Conservation (phyloP, 1,140 invertebrate species). For the Listronotus oregonensis region DNA sequence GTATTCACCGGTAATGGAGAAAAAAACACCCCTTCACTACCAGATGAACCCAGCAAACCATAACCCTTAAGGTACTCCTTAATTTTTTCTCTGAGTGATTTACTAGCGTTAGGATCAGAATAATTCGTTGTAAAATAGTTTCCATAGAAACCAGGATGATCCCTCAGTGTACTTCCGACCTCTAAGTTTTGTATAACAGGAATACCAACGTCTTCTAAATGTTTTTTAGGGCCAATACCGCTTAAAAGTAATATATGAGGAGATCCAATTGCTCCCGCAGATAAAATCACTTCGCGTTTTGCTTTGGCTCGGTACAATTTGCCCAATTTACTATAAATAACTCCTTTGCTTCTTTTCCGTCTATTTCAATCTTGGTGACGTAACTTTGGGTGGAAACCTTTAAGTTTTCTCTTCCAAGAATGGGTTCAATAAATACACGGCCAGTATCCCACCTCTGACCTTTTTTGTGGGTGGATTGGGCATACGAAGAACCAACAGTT, state of each 20-base stretch:
- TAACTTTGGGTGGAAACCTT: conserved; percentile 57
- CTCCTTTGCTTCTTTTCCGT: conserved; percentile 65
- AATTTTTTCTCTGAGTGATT: conserved; percentile 16
- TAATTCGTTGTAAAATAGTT: conserved; percentile 21
- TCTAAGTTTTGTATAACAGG: conserved; percentile 59
- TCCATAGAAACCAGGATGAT: conserved; percentile 24
- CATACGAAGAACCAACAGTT: conserved; percentile 54
- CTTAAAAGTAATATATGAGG: conserved; percentile 64
- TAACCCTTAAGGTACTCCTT: conserved; percentile 22
- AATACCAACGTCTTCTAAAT: conserved; percentile 57
- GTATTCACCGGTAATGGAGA: neutral
- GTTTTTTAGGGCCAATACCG: conserved; percentile 61
- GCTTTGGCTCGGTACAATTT: conserved; percentile 53
- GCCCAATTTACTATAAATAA: conserved; percentile 60
- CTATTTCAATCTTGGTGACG: conserved; percentile 60
- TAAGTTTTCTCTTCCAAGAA: conserved; percentile 60
- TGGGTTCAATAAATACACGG: conserved; percentile 61
- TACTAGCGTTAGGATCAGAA: conserved; percentile 16
- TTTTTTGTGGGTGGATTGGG: conserved; percentile 58
- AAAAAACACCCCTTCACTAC: conserved; percentile 21
- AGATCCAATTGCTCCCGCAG: conserved; percentile 57
- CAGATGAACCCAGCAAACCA: conserved; percentile 25
- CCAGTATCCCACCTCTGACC: conserved; percentile 63
- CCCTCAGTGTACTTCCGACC: conserved; percentile 60
- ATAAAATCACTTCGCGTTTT: conserved; percentile 65